Evolutionary conservation across 2,113 vertebrate genomes (phyloP), one percentile per base, ranked within the genome.

Genomic region (Apus apus): DNA sequence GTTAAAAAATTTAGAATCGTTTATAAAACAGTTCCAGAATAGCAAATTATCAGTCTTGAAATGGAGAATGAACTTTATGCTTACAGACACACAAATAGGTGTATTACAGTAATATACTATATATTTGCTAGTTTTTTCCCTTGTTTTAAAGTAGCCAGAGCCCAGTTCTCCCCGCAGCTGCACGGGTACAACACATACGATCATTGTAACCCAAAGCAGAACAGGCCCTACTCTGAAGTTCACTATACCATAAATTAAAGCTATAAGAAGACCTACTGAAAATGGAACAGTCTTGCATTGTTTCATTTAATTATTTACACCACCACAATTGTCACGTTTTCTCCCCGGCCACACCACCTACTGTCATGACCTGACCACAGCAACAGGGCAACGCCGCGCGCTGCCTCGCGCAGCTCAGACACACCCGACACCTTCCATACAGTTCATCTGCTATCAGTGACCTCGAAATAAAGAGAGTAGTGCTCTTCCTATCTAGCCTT

Each of bases 1-100:
- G 93, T 95, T 97, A 79, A 85, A 98, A 98, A 97, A 96, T 66
- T 77, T 78, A 94, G 78, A 91, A 64, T 80, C 51, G 65, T 83
- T 86, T 95, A 97, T 88, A 92, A 95, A 97, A 97, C 13, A 46
- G 53, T 90, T 95, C 57, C 65, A 78, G 68, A 90, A 93, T 40
- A 95, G 66, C 79, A 96, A 93, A 87, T 68, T 32, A 56, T 62
- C 67, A 58, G 27, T 76, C 66, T 90, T 77, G 72, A 80, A 94
- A 90, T 26, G 68, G 68, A 94, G 81, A 14, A 79, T 66, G 27
- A 84, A 66, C 51, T 64, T 87, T 30, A 74, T 20, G 86, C 48
- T 51, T 57, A 22, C 30, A 54, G 92, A 76, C 83, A 94, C 17
- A 21, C 81, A 29, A 38, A 67, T 1, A 48, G 71, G 32, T 34